phyloP scores from a whole-genome alignment of 2,797 vertebrate species.

The Phataginus tetradactyla region DNA sequence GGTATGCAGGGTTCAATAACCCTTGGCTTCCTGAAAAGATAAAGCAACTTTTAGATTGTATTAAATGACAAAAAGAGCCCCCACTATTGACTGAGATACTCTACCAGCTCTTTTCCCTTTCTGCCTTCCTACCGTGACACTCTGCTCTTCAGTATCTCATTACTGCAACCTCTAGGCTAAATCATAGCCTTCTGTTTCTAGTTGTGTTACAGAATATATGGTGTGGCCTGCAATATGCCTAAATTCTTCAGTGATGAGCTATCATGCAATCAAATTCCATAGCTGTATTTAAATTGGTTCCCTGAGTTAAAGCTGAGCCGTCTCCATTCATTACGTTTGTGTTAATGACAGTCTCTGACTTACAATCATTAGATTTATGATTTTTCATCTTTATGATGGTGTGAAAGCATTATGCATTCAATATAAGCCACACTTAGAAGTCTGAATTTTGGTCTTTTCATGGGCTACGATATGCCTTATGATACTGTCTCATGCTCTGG shows the following conservation, averaged over 20 bases:
- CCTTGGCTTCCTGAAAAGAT: not conserved
- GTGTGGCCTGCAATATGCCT: not conserved
- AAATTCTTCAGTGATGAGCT: not conserved
- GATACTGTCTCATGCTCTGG: not conserved
- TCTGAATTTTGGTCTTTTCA: not conserved
- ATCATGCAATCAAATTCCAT: not conserved
- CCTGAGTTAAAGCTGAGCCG: not conserved
- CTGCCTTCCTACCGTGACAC: not conserved
- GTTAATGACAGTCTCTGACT: not conserved
- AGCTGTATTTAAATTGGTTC: not conserved
- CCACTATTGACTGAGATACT: fast-evolving
- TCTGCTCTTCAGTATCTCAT: not conserved
- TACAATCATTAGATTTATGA: not conserved
- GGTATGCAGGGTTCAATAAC: too few species aligned
- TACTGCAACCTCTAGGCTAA: not conserved
- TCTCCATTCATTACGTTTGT: not conserved
- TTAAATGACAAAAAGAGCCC: not conserved
- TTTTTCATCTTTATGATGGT: not conserved
- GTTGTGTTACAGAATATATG: slow-evolving; percentile 18
- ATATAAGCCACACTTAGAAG: not conserved
- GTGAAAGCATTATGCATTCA: not conserved
- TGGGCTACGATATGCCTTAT: not conserved
- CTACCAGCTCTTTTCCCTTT: fast-evolving
- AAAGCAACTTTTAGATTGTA: not conserved
- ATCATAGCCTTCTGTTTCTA: not conserved